Evolutionary conservation across 35 echinoderm and acorn worm species (phyloP).

Genomic region (Eucidaris tribuloides): DNA sequence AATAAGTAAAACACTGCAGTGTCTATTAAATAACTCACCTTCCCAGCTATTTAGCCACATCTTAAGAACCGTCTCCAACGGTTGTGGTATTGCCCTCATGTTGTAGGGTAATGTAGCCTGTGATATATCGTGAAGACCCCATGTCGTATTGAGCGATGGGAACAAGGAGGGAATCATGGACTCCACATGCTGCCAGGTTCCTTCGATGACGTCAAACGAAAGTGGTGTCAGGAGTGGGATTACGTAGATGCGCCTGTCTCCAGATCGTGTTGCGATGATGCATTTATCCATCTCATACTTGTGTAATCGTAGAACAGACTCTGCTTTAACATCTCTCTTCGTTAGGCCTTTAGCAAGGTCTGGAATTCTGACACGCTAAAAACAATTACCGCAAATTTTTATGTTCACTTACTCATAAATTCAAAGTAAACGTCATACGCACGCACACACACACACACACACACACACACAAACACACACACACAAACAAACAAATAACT

Average conservation of each 20-base stretch:
- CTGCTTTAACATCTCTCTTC: background rate
- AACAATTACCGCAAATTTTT: background rate
- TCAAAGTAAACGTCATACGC: no score
- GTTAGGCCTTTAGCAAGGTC: background rate
- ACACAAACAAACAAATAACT: background rate
- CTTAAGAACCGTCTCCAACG: background rate
- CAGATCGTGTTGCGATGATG: background rate
- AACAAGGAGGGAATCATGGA: background rate
- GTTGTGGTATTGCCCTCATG: conserved; percentile 13
- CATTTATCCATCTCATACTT: background rate
- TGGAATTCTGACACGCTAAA: background rate
- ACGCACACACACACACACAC: no score
- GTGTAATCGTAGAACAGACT: background rate
- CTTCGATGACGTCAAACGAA: background rate
- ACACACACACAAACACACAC: background rate
- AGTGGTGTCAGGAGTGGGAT: background rate
- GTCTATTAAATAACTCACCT: no score
- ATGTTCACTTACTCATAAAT: background rate
- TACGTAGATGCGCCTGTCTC: background rate
- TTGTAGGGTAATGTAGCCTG: background rate
- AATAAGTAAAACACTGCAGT: no score
- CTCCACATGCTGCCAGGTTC: background rate
- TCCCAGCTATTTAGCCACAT: background rate
- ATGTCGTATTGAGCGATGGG: background rate
- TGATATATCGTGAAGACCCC: background rate